Base-by-base conservation (phyloP, 2,113 vertebrate genomes). In the Nerophis ophidion region DNA sequence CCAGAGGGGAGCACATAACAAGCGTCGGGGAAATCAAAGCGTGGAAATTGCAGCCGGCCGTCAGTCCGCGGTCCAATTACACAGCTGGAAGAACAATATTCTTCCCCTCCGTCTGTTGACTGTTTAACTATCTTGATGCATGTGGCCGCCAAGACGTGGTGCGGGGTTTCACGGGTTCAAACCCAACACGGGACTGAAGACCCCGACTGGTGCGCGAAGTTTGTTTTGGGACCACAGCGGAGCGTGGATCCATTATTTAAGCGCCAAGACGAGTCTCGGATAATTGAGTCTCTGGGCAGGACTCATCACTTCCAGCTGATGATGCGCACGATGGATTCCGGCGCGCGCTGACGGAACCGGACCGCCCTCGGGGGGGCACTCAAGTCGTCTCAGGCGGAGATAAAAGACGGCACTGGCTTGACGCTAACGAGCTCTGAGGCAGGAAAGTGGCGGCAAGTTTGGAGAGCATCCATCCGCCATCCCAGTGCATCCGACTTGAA, bases 11-110 rank as follows among this genome's bases (percentile, higher is more conserved):
- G 67, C 69, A 57, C 38, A 62, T 62, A 75, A 75, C 48, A 72
- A 72, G 74, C 75, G 66, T 55, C 3, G 40, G 68, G 75, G 72
- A 81, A 78, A 84, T 82, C 77, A 82, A 76, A 76, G 13, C 6
- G 48, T 48, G 46, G 63, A 74, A 75, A 75, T 69, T 74, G 66
- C 70, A 75, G 44, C 61, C 59, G 3, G 33, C 49, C 57, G 19
- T 60, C 53, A 33, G 26, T 55, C 51, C 42, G 54, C 7, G 16
- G 68, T 66, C 62, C 57, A 71, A 61, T 65, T 75, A 71, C 61
- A 63, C 58, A 50, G 48, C 53, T 36, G 57, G 65, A 60, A 70
- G 40, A 60, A 71, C 8, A 51, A 52, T 57, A 53, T 49, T 62
- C 15, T 13, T 64, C 50, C 44, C 67, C 61, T 11, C 14, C 40